Conservation (phyloP, 2,888 invertebrate species). For the Koerneria pararmatus region DNA sequence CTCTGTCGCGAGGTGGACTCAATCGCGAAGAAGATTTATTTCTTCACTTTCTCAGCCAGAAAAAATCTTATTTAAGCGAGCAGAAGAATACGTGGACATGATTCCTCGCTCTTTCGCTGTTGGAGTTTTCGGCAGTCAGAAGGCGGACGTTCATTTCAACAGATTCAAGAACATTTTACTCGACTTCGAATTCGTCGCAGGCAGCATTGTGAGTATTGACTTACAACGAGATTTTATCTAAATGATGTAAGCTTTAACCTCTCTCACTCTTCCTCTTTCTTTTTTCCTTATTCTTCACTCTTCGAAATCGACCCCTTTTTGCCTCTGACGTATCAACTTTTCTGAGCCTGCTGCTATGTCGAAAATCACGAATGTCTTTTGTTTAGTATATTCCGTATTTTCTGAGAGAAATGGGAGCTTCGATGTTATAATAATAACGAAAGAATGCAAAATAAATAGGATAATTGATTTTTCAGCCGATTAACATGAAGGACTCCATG, state of each 20-base stretch:
- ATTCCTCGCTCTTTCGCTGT: constrained; percentile 76
- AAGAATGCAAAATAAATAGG: no score
- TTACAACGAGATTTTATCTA: not conserved
- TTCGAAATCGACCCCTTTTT: no score
- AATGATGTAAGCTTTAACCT: not conserved
- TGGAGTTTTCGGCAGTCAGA: constrained; percentile 88
- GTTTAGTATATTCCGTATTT: not conserved
- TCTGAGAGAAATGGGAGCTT: no score
- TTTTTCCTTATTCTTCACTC: no score
- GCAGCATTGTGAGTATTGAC: constrained; percentile 60
- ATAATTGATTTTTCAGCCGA: constrained; percentile 37
- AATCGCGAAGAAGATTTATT: no score
- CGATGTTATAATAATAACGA: not conserved
- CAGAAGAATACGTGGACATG: constrained; percentile 55
- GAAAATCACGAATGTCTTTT: constrained; percentile 10
- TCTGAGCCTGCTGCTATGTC: no score
- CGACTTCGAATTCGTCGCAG: constrained; percentile 86
- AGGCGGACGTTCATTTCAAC: constrained; percentile 83
- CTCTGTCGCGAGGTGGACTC: no score
- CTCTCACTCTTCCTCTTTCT: no score
- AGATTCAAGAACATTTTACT: constrained; percentile 73
- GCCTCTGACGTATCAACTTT: no score
- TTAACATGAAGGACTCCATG: constrained; percentile 66
- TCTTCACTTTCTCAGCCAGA: not conserved
- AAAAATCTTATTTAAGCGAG: constrained; percentile 19